Evolutionary conservation across 1,140 invertebrate genomes (phyloP).

Genomic region (Aporrectodea caliginosa): DNA sequence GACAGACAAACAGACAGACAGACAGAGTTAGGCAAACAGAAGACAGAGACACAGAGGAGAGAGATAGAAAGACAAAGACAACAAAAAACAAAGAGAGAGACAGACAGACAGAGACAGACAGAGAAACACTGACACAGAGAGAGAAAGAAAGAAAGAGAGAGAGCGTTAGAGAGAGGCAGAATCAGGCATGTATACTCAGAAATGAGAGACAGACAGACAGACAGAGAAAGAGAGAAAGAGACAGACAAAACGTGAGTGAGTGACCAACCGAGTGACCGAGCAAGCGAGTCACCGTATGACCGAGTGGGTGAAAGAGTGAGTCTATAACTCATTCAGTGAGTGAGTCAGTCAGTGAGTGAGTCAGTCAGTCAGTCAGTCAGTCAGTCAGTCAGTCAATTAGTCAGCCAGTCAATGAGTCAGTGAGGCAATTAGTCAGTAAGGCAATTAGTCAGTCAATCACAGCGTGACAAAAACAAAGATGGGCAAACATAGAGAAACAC

Average conservation of each 20-base stretch:
- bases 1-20: neutral
- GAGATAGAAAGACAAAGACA: neutral
- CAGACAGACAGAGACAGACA: neutral
- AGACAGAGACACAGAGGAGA: no score
- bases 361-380: constrained; percentile 1
- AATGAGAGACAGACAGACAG: neutral
- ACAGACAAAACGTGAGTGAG: neutral
- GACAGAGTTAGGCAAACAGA: neutral
- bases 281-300: neutral
- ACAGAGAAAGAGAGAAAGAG: neutral
- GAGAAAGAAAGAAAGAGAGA: neutral
- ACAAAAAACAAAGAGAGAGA: neutral
- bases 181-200: no score
- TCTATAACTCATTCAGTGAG: neutral
- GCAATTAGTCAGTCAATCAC: neutral
- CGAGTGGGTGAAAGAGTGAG: neutral
- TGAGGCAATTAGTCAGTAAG: neutral
- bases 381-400: neutral
- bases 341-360: neutral
- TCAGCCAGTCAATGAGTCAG: neutral
- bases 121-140: neutral
- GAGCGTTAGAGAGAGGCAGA: neutral
- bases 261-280: neutral
- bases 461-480: no score
- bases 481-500: neutral